Conservation (phyloP, 2,888 invertebrate genomes). For the Agrochola macilenta region DNA sequence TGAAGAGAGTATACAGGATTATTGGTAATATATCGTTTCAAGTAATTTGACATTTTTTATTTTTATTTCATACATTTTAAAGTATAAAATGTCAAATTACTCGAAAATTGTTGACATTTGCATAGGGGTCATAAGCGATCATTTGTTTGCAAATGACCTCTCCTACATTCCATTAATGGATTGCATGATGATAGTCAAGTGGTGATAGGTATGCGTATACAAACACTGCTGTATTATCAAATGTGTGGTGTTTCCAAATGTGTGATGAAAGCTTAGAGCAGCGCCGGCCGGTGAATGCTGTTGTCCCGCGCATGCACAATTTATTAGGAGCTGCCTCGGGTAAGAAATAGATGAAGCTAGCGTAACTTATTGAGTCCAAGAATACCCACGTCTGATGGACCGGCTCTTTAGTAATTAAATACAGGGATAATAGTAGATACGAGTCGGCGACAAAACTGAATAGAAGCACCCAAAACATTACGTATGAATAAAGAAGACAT, state of each 20-base stretch:
- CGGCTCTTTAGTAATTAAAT: background rate
- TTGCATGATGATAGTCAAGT: background rate
- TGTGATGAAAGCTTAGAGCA: background rate
- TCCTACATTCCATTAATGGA: too few species aligned
- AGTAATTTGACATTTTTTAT: too few species aligned
- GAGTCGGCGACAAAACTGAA: background rate
- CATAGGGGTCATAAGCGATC: too few species aligned
- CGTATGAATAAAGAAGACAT: background rate
- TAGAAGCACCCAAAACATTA: background rate
- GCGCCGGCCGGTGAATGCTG: background rate
- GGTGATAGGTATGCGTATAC: background rate
- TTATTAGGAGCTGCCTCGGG: conserved; percentile 17
- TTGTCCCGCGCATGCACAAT: conserved; percentile 8
- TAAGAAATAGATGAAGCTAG: conserved; percentile 35
- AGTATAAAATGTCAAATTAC: too few species aligned
- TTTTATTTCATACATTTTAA: too few species aligned
- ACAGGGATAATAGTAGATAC: background rate
- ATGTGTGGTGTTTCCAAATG: background rate
- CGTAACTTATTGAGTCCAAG: conserved; percentile 21
- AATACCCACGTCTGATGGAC: conserved; percentile 24
- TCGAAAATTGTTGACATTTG: too few species aligned
- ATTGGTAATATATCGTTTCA: too few species aligned
- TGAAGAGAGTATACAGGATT: background rate
- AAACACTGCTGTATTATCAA: background rate
- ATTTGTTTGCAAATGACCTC: too few species aligned